Evolutionary conservation across 2,888 invertebrate genomes (phyloP), one percentile per base, ranked within the genome.

Genomic region (Stenolophus ochropezus): DNA sequence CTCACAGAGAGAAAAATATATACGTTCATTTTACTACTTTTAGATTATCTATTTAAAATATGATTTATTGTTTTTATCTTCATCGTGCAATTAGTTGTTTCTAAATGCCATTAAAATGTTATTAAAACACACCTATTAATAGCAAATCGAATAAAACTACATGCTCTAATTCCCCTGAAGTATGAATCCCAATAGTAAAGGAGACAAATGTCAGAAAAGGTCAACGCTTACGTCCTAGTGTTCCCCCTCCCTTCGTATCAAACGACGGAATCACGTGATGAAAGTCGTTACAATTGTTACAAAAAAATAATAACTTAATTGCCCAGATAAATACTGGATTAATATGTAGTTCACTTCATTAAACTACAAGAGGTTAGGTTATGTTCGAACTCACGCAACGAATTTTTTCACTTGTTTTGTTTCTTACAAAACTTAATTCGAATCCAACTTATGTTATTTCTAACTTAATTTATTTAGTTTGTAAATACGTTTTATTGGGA

Each of bases 301-400:
- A 56, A 42, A 76, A 73, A 74, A 76, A 77, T 77, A 77, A 77
- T 77, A 61, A 61, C 58, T 33, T 77, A 77, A 76, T 77, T 77
- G 61, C 61, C 14, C 20, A 58, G 77, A 58, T 77, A 77, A 58
- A 61, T 61, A 61, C 73, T 61, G 42, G 58, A 77, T 77, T 61
- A 77, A 61, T 77, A 77, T 61, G 61, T 61, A 56, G 53, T 27
- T 53, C 56, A 56, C 75, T 56, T 75, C 75, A 27, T 75, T 75
- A 56, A 27, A 75, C 8, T 8, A 42, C 51, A 56, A 75, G 42
- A 69, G 69, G 33, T 69, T 73, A 69, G 69, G 33, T 69, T 73
- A 73, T 73, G 73, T 73, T 77, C 21, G 21, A 6, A 20, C n/a
- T 20, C 77, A 77, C 77, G 77, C 77, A 77, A 77, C 23, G n/a